phyloP scores from a whole-genome alignment of 2,888 invertebrate species.

The Luperina testacea region DNA sequence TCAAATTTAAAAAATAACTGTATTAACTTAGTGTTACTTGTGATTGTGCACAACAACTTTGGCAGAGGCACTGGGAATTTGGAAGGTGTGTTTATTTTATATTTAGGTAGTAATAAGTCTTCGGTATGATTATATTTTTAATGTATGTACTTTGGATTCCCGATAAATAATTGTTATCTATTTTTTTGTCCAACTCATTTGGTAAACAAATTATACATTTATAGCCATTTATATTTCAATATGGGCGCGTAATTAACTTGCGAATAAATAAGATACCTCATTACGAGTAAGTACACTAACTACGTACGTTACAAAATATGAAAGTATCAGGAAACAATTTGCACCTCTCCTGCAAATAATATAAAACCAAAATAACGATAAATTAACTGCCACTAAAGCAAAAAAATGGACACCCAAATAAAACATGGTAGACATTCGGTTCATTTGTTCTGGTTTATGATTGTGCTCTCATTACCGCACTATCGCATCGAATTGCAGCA shows the following conservation, averaged over 20 bases:
- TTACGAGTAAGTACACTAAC: background rate
- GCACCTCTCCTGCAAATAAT: background rate
- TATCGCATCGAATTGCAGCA: constrained; percentile 2
- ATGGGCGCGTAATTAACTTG: background rate
- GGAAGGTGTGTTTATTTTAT: constrained; percentile 26
- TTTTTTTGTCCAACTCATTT: constrained; percentile 24
- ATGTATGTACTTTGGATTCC: constrained; percentile 20
- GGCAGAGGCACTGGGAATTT: background rate
- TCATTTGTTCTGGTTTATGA: constrained; percentile 18
- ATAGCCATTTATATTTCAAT: background rate
- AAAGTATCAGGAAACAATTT: background rate
- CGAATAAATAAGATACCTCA: background rate
- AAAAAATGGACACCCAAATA: background rate
- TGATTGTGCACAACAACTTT: constrained; percentile 25
- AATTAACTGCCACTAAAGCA: too few species aligned
- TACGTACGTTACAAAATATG: background rate
- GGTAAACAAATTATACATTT: constrained; percentile 13
- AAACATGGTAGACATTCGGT: too few species aligned
- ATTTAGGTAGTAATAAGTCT: background rate
- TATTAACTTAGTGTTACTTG: constrained; percentile 15
- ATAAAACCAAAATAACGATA: background rate
- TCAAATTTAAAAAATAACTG: background rate
- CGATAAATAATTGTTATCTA: constrained; percentile 27
- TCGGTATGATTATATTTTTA: too few species aligned
- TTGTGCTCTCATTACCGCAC: background rate